Evolutionary conservation across 2,797 vertebrate genomes (phyloP).

Genomic region (Helostoma temminkii): DNA sequence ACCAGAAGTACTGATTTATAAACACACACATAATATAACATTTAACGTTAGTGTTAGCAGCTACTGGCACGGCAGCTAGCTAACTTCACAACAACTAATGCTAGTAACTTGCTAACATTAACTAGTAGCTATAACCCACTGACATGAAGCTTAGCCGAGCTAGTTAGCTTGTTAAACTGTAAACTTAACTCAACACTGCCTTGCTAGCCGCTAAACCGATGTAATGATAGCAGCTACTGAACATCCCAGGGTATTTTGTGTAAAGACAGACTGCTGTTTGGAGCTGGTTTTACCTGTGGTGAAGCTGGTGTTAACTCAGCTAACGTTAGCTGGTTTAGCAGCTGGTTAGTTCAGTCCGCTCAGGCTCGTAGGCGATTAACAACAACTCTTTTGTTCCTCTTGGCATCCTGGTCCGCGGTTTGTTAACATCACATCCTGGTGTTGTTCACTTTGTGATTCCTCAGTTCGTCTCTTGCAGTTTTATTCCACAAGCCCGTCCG

Average conservation of each 20-base stretch:
- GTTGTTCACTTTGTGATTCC: not conserved
- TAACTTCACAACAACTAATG: not conserved
- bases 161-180: constrained; percentile 57
- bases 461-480: constrained; percentile 12
- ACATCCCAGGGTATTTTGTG: not conserved
- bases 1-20: not conserved
- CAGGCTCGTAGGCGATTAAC: constrained; percentile 45
- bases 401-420: constrained; percentile 57
- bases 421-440: constrained; percentile 52
- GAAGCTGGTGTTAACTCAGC: constrained; percentile 58
- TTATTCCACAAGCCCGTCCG: constrained; percentile 17
- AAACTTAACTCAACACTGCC: constrained; percentile 8
- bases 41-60: not conserved
- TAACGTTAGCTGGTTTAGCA: constrained; percentile 73
- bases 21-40: not conserved
- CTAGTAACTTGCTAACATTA: constrained; percentile 23
- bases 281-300: constrained; percentile 38
- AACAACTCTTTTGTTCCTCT: constrained; percentile 74
- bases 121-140: constrained; percentile 27
- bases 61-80: not conserved
- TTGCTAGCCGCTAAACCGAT: not conserved
- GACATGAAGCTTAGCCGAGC: constrained; percentile 23
- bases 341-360: constrained; percentile 63
- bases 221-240: not conserved
- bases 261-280: not conserved